A percentile compares a stretch with the other conserved stretches of the same genome.
These are phyloP conservation scores for Linnaemya vulpina DNA, from an alignment of 2,888 invertebrate genomes.

Conservation along the genomic window DNA sequence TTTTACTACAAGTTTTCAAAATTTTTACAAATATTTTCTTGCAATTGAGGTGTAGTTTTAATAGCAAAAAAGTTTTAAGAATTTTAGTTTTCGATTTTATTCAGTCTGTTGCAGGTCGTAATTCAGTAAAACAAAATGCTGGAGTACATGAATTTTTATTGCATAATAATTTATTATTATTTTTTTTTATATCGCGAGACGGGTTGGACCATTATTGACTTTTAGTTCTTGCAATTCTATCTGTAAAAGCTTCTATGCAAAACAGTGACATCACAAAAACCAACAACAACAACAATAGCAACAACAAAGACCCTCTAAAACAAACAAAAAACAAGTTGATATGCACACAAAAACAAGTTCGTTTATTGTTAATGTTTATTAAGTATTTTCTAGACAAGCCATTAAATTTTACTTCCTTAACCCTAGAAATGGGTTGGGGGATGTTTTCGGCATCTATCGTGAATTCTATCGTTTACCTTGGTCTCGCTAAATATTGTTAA, in stretches of 20 bases:
- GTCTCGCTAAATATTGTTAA: too few species aligned
- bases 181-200: neutral
- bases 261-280: constrained; percentile 12
- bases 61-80: too few species aligned
- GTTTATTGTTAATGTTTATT: constrained; percentile 59
- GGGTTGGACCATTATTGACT: neutral
- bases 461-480: neutral
- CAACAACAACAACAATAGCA: constrained; percentile 9
- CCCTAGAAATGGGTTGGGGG: neutral
- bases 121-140: too few species aligned
- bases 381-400: constrained; percentile 33
- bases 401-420: constrained; percentile 45
- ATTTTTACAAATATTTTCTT: too few species aligned
- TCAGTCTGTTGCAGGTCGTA: too few species aligned
- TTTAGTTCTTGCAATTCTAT: neutral
- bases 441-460: neutral
- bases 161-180: too few species aligned
- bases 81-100: too few species aligned
- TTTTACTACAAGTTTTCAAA: too few species aligned
- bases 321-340: constrained; percentile 41
- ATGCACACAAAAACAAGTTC: constrained; percentile 57
- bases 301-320: constrained; percentile 6
- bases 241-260: neutral
- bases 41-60: too few species aligned
- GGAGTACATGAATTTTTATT: too few species aligned